phyloP scores from a whole-genome alignment of 2,888 invertebrate species.

The Drosophila rubida region DNA sequence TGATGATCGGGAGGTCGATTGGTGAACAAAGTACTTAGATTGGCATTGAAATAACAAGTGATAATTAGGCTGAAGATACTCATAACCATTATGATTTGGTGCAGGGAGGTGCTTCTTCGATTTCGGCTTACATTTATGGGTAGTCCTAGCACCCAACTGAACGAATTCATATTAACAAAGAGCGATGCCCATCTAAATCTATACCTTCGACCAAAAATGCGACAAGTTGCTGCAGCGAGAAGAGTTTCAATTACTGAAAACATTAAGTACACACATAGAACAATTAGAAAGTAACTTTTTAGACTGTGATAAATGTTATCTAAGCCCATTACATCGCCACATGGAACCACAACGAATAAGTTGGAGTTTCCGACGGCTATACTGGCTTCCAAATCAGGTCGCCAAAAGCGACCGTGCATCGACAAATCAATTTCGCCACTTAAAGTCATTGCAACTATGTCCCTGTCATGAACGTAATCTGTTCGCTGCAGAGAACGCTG shows the following conservation, averaged over 20 bases:
- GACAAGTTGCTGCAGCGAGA: neutral
- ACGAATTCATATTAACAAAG: neutral
- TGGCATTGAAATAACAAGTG: conserved; percentile 16
- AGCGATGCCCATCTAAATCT: neutral
- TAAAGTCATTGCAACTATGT: neutral
- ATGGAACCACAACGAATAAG: conserved; percentile 38
- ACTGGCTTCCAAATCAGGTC: neutral
- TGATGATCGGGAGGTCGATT: conserved; percentile 1
- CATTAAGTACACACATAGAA: neutral
- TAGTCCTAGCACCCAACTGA: neutral
- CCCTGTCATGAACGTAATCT: neutral
- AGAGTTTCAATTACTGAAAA: conserved; percentile 4
- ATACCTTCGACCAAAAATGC: neutral
- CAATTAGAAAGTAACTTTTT: conserved; percentile 3
- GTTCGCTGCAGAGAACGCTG: neutral
- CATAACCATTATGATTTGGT: conserved; percentile 5
- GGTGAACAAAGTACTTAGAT: conserved; percentile 3
- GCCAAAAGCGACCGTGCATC: neutral
- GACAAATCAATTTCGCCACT: conserved; percentile 24
- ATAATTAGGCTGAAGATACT: conserved; percentile 11
- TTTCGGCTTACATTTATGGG: neutral
- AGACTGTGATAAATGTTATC: conserved; percentile 10
- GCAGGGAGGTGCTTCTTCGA: neutral
- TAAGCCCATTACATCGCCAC: conserved; percentile 15
- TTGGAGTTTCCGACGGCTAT: neutral